Conservation (phyloP, 2,797 vertebrate species). For the Esox masquinongy region DNA sequence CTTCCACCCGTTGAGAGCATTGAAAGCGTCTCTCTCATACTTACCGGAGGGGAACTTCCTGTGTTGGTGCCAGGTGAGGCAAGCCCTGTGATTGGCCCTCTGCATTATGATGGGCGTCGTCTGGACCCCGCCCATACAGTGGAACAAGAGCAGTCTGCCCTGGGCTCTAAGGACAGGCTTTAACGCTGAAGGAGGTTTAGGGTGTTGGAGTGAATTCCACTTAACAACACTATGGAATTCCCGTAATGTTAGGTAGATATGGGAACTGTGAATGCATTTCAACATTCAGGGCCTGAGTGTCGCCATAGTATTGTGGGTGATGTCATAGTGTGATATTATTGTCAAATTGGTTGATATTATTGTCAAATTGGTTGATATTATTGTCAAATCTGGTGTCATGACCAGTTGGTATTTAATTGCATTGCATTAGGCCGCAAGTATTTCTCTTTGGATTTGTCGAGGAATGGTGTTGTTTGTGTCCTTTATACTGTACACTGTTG, state of each 20-base stretch:
- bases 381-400: constrained; percentile 51
- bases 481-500: background rate
- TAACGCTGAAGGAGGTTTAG: constrained; percentile 31
- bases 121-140: constrained; percentile 18
- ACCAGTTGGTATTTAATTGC: background rate
- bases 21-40: background rate
- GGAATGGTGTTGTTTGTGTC: background rate
- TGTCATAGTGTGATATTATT: background rate
- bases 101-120: constrained; percentile 29
- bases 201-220: constrained; percentile 28
- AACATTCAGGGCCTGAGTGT: too few species aligned
- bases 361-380: too few species aligned
- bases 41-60: constrained; percentile 19
- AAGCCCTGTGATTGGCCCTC: constrained; percentile 20
- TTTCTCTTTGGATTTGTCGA: background rate
- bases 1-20: background rate
- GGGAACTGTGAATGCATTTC: too few species aligned
- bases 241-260: background rate
- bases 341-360: too few species aligned
- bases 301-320: background rate
- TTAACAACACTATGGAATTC: background rate
- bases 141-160: background rate
- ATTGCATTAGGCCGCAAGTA: background rate
- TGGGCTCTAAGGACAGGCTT: background rate
- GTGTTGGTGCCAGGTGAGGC: constrained; percentile 43